Conservation (phyloP, 1,140 invertebrate species). For the Anadara kagoshimensis region DNA sequence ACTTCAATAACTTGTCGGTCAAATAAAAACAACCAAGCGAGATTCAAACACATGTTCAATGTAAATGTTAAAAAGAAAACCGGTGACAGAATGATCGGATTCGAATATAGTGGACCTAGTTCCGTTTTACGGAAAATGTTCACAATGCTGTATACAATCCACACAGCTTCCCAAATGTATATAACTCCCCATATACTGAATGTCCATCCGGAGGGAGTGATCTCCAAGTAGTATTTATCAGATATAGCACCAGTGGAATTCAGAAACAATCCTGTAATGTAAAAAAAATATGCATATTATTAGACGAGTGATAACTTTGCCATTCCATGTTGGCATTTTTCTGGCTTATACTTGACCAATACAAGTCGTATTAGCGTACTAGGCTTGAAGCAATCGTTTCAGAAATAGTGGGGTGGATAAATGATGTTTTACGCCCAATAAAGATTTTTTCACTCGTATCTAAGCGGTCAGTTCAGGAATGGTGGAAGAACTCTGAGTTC, state of each 20-base stretch:
- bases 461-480: too few species aligned
- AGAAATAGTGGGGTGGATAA: too few species aligned
- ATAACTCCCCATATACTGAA: constrained; percentile 70
- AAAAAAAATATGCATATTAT: constrained; percentile 1
- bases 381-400: too few species aligned
- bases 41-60: constrained; percentile 53
- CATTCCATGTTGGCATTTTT: too few species aligned
- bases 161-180: constrained; percentile 64
- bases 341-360: too few species aligned
- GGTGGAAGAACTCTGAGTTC: too few species aligned
- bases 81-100: constrained; percentile 50
- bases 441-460: too few species aligned
- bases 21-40: constrained; percentile 67
- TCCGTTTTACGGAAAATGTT: constrained; percentile 53
- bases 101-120: constrained; percentile 43
- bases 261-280: constrained; percentile 52
- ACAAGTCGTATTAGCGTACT: too few species aligned
- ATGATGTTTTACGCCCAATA: too few species aligned
- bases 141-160: constrained; percentile 59
- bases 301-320: not conserved
- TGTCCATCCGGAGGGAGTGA: constrained; percentile 65
- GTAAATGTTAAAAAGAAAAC: constrained; percentile 52
- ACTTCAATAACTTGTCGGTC: constrained; percentile 55
- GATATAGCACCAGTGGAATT: constrained; percentile 50
- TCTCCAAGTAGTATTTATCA: constrained; percentile 51